Evolutionary conservation across 2,113 vertebrate genomes (phyloP).

Genomic region (Laterallus jamaicensis): DNA sequence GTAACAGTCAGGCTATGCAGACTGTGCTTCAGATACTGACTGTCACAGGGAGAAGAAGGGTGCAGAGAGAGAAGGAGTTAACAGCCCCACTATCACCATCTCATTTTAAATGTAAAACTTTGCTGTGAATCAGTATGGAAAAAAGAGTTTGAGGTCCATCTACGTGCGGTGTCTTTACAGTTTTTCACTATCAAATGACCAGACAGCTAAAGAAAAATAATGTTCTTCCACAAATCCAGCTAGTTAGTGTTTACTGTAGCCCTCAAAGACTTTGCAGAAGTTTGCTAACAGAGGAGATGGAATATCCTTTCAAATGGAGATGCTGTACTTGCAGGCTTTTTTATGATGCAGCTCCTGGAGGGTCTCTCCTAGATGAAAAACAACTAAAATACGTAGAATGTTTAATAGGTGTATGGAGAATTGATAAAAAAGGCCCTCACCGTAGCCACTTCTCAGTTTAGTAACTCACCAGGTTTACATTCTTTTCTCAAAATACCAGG

Average conservation of each 20-base stretch:
- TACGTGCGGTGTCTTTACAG: not conserved
- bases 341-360: not conserved
- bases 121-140: not conserved
- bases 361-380: not conserved
- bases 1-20: not conserved
- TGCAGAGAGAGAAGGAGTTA: not conserved
- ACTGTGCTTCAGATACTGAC: not conserved
- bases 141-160: not conserved
- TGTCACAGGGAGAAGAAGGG: not conserved
- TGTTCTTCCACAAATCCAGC: not conserved
- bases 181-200: not conserved
- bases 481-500: conserved; percentile 64
- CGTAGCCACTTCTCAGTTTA: conserved; percentile 37
- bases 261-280: not conserved
- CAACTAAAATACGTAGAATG: not conserved
- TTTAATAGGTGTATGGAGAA: not conserved
- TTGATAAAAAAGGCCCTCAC: not conserved
- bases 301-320: not conserved
- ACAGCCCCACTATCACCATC: not conserved
- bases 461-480: conserved; percentile 59
- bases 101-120: not conserved
- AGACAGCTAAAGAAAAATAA: not conserved
- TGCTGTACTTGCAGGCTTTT: not conserved
- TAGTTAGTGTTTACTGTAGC: not conserved
- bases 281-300: not conserved